These are phyloP conservation scores for Neosalanx taihuensis DNA, from an alignment of 2,797 vertebrate species.

Conservation along the genomic window DNA sequence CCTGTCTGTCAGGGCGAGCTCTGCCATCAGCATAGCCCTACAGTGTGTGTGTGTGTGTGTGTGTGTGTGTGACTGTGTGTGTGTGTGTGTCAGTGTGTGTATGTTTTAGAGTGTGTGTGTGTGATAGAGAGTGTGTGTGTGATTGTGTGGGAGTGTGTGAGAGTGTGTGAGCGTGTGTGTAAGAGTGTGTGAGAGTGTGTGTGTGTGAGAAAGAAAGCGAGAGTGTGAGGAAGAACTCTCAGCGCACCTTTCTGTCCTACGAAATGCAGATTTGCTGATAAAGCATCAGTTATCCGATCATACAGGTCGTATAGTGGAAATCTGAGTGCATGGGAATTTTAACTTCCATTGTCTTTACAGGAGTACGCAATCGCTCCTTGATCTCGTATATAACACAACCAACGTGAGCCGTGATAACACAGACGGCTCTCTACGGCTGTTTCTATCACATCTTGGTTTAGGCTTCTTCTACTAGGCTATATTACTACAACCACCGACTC, in stretches of 20 bases:
- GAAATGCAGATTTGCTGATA: slow-evolving; percentile 73
- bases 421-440: slow-evolving; percentile 48
- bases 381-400: slow-evolving; percentile 66
- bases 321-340: slow-evolving; percentile 70
- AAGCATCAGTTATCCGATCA: slow-evolving; percentile 67
- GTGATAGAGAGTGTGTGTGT: too few relatives aligned
- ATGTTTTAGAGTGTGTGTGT: too few relatives aligned
- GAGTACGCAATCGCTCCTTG: slow-evolving; percentile 29
- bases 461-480: slow-evolving; percentile 21
- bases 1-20: neutral
- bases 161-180: neutral
- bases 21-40: neutral
- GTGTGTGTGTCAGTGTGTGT: too few relatives aligned
- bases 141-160: too few relatives aligned
- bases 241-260: slow-evolving; percentile 63
- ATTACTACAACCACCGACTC: slow-evolving; percentile 33
- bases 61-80: too few relatives aligned
- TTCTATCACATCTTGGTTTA: slow-evolving; percentile 37
- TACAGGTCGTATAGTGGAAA: slow-evolving; percentile 60
- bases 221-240: slow-evolving; percentile 77
- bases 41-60: slow-evolving; percentile 4
- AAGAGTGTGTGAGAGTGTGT: slow-evolving; percentile 67
- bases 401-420: slow-evolving; percentile 49
- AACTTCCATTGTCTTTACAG: slow-evolving; percentile 19
- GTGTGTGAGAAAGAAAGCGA: slow-evolving; percentile 35